Percentiles rank a stretch among this genome's conserved stretches.
Conservation (phyloP, 2,113 vertebrate genomes). For the Colaptes auratus region DNA sequence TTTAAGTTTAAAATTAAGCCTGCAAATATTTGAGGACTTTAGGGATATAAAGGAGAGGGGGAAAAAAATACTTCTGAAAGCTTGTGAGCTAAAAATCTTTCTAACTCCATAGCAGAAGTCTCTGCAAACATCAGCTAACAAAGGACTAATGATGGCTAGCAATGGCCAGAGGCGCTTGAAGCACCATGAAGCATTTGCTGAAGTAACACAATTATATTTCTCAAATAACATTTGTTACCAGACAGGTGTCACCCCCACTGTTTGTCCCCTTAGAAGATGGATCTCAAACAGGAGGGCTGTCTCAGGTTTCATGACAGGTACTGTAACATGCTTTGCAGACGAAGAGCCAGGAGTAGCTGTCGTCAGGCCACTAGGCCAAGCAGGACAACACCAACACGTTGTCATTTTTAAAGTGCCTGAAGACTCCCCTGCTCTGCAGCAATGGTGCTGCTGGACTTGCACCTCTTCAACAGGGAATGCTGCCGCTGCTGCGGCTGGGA, state of each 20-base stretch:
- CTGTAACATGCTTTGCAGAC: not conserved
- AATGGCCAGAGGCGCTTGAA: not conserved
- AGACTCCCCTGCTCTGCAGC: not conserved
- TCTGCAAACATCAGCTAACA: not conserved
- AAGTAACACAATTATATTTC: not conserved
- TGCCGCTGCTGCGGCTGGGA: not conserved
- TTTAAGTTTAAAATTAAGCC: not conserved
- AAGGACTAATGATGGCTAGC: not conserved
- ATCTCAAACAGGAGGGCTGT: not conserved
- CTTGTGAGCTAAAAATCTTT: not conserved
- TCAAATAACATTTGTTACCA: not conserved
- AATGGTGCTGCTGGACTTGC: not conserved
- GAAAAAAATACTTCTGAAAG: not conserved
- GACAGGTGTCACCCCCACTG: not conserved
- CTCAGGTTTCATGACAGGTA: not conserved
- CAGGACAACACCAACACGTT: not conserved
- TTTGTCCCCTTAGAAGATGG: not conserved
- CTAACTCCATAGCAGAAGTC: not conserved
- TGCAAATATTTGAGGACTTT: not conserved
- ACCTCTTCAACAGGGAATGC: not conserved
- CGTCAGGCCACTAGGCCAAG: not conserved
- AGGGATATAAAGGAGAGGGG: not conserved
- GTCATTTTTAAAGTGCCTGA: not conserved
- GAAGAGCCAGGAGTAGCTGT: not conserved
- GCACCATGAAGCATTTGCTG: not conserved